A percentile compares a stretch with the other conserved stretches of the same genome.
These are phyloP conservation scores for Anguilla rostrata DNA, from an alignment of 2,113 vertebrate species.

Conservation along the genomic window DNA sequence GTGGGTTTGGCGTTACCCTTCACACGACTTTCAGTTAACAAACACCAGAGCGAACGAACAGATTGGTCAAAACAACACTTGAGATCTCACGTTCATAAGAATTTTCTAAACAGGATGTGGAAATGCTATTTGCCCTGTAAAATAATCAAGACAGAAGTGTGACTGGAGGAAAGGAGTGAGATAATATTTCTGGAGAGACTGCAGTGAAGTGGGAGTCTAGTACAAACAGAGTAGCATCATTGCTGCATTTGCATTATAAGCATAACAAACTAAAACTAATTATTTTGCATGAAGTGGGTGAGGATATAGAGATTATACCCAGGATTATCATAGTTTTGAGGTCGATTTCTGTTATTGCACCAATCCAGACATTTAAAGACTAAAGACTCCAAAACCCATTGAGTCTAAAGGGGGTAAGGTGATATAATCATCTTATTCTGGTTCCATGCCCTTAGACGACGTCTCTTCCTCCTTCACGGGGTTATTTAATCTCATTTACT, in stretches of 20 bases:
- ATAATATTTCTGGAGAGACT: background rate
- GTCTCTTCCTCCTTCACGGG: background rate
- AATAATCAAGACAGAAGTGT: background rate
- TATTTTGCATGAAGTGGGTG: background rate
- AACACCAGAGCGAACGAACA: background rate
- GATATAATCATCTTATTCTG: constrained; percentile 23
- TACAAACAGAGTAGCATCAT: background rate
- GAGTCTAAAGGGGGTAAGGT: background rate
- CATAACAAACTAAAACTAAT: background rate
- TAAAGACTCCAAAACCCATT: background rate
- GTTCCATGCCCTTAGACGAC: constrained; percentile 14
- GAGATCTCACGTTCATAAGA: background rate
- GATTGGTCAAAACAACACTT: background rate
- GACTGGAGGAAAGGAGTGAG: background rate
- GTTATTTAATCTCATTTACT: constrained; percentile 33
- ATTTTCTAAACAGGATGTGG: background rate
- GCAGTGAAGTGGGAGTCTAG: background rate
- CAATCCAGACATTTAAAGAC: background rate
- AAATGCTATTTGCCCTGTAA: background rate
- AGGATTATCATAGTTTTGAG: background rate
- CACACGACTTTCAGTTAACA: constrained; percentile 11
- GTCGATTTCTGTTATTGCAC: background rate
- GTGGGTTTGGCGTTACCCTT: background rate
- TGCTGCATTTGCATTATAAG: background rate
- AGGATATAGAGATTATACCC: background rate